Base-by-base conservation (phyloP, 92 coral and sea anemone genomes). In the Bergia sp. region DNA sequence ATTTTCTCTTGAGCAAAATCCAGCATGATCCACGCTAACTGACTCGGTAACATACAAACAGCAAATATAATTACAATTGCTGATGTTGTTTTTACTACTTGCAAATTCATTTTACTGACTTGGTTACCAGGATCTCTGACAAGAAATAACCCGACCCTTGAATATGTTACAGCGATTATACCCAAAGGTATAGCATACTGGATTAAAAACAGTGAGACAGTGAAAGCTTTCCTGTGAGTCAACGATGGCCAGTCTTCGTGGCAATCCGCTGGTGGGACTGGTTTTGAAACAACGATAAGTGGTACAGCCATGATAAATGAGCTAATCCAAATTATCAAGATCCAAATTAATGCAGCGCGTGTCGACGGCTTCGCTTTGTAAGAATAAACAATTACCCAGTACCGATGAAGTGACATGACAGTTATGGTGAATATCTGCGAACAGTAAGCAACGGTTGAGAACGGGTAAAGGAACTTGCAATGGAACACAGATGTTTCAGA, bases 321-420 rank as follows among this genome's bases (percentile, higher is more conserved):
- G 23, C 75, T 29, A 11, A 47, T 15, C 87, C 87, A 84, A 50
- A 84, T 84, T 11, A 47, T 84, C 7, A 72, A 23, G 39, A 84
- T 72, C 79, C 69, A 84, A 47, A 84, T 15, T 18, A 45, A 13
- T 18, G 79, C 87, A 1, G 87, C 87, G 3, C 79, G 79, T 47
- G 37, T 71, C 12, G 87, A 44, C 47, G 87, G 87, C 55, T 72
- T 84, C 1, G 87, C 12, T 37, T 69, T 84, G 77, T 69, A 47
- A 13, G 87, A 84, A 37, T 72, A 84, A 37, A 84, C 79, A 15
- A 84, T 57, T 1, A 84, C 79, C 87, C 87, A 84, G 12, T 69
- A 84, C 23, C 87, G 87, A 84, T 84, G 87, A 10, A 84, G 87
- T 12, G 87, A 84, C 87, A 84, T 84, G 1, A 69, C 87, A 71